Evolutionary conservation across 37 sponge, comb jelly and placozoan genomes (phyloP).

Genomic region (Cliona cf. orientalis): DNA sequence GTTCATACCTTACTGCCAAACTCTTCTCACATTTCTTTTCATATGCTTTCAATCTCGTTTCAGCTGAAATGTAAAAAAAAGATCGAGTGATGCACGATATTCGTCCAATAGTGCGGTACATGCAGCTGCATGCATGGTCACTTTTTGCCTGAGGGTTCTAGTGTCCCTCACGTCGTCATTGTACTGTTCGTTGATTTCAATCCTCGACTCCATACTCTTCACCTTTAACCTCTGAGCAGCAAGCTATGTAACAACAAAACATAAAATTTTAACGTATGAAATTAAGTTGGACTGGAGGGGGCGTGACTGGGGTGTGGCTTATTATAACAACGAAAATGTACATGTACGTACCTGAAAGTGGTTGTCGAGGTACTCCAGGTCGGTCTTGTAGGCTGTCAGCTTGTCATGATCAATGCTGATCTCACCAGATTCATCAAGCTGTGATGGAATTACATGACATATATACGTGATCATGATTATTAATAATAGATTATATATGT

Average conservation of each 20-base stretch:
- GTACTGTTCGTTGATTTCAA: conserved; percentile 83
- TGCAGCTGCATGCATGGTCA: not conserved
- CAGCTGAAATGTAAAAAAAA: conserved; percentile 57
- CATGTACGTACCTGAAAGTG: too few relatives aligned
- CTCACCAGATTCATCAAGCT: conserved; percentile 23
- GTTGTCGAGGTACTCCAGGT: conserved; percentile 78
- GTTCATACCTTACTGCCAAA: too few relatives aligned
- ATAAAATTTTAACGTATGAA: too few relatives aligned
- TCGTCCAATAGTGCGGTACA: not conserved
- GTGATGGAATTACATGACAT: too few relatives aligned
- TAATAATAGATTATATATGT: too few relatives aligned
- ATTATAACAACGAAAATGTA: too few relatives aligned
- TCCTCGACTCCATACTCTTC: conserved; percentile 70
- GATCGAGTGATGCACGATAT: not conserved
- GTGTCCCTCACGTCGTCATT: conserved; percentile 62
- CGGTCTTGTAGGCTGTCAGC: conserved; percentile 61
- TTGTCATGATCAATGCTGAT: conserved; percentile 54
- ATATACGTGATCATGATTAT: too few relatives aligned
- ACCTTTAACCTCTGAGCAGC: conserved; percentile 62
- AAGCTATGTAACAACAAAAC: too few relatives aligned
- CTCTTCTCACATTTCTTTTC: conserved; percentile 76
- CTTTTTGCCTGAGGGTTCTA: conserved; percentile 66
- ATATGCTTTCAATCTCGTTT: conserved; percentile 60
- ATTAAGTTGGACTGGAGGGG: too few relatives aligned
- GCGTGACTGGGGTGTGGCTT: too few relatives aligned